phyloP scores from a whole-genome alignment of 2,888 invertebrate species.

The Drosophila algonquin region DNA sequence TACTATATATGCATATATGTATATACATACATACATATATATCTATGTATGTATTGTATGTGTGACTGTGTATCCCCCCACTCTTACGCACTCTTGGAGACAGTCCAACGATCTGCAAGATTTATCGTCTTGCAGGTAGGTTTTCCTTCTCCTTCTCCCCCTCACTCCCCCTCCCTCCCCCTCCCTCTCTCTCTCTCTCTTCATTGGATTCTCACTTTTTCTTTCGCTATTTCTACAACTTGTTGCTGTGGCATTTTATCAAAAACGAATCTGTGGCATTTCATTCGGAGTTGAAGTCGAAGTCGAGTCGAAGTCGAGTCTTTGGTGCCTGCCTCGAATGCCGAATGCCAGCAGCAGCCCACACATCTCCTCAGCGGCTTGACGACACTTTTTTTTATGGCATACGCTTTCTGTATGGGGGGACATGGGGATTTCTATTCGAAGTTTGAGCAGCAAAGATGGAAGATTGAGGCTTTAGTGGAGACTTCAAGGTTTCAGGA shows the following conservation, averaged over 20 bases:
- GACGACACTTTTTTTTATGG: slow-evolving; percentile 21
- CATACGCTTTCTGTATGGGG: neutral
- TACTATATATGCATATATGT: neutral
- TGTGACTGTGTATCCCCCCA: slow-evolving; percentile 1
- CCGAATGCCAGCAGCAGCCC: slow-evolving; percentile 49
- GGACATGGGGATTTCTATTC: neutral
- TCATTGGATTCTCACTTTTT: slow-evolving; percentile 64
- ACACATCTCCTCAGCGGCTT: slow-evolving; percentile 58
- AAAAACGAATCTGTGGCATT: slow-evolving; percentile 75
- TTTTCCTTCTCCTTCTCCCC: slow-evolving; percentile 9
- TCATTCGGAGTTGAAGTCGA: slow-evolving; percentile 53
- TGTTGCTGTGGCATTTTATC: slow-evolving; percentile 73
- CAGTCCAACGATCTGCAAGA: slow-evolving; percentile 10
- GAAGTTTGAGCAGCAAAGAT: neutral
- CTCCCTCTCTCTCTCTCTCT: slow-evolving; percentile 8
- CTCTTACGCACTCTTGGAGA: neutral
- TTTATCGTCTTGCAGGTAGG: slow-evolving; percentile 22
- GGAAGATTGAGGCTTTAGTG: too few relatives aligned
- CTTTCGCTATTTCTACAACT: slow-evolving; percentile 63
- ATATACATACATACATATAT: neutral
- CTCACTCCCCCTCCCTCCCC: neutral
- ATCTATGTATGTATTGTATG: neutral
- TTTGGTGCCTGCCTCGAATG: slow-evolving; percentile 23
- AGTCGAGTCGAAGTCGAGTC: slow-evolving; percentile 13
- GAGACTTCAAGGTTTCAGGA: too few relatives aligned